Evolutionary conservation across 2,888 invertebrate genomes (phyloP).

Genomic region (Cancer borealis): DNA sequence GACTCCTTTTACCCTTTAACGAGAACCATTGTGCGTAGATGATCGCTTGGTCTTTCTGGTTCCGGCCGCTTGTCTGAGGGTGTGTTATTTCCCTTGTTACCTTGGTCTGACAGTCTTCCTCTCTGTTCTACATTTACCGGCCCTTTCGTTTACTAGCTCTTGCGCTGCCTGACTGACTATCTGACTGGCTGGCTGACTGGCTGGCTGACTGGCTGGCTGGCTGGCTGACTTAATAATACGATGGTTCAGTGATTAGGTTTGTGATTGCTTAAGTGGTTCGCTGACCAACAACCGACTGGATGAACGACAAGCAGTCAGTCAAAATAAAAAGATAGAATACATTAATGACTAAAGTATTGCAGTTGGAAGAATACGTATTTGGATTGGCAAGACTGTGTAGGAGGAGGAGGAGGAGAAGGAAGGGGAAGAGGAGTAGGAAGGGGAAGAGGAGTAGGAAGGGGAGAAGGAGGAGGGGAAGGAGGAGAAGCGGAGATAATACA

Average conservation of each 20-base stretch:
- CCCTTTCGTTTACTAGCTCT: too few relatives aligned
- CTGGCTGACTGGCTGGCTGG: too few relatives aligned
- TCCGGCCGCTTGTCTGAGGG: neutral
- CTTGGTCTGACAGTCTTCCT: neutral
- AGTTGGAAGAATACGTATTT: neutral
- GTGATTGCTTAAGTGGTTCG: too few relatives aligned
- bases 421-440: neutral
- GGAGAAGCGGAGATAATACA: neutral
- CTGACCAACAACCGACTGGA: too few relatives aligned
- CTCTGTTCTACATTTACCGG: too few relatives aligned
- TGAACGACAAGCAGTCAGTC: too few relatives aligned
- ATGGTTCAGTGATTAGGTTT: too few relatives aligned
- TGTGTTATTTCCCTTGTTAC: neutral
- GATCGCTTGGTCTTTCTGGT: neutral
- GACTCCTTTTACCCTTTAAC: neutral
- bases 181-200: too few relatives aligned
- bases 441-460: neutral
- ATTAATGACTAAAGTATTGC: neutral
- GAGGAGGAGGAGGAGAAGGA: neutral
- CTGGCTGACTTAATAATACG: too few relatives aligned
- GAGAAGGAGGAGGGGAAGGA: neutral
- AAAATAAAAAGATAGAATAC: too few relatives aligned
- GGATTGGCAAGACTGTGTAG: neutral
- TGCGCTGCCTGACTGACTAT: too few relatives aligned
- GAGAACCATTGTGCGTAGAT: neutral